Evolutionary conservation across 2,888 invertebrate species (phyloP).

Genomic region (Bibio marci): DNA sequence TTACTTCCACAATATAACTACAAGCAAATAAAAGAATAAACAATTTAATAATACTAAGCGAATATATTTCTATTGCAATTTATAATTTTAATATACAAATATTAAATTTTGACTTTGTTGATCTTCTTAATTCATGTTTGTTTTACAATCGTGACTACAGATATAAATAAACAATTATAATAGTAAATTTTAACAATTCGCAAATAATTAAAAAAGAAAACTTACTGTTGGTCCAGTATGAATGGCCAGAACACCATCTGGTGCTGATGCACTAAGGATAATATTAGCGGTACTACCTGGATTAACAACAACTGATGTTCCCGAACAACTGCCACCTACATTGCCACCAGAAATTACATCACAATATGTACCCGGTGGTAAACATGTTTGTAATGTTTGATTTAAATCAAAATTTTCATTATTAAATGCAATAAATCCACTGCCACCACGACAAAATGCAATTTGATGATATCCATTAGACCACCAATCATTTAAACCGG

Average conservation of each 20-base stretch:
- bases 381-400: constrained; percentile 38
- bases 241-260: constrained; percentile 44
- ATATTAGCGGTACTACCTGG: constrained; percentile 39
- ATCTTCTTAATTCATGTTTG: too few species aligned
- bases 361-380: constrained; percentile 65
- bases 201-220: not conserved
- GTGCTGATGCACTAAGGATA: constrained; percentile 32
- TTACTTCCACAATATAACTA: too few species aligned
- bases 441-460: constrained; percentile 61
- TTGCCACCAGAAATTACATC: constrained; percentile 64
- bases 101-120: too few species aligned
- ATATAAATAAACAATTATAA: too few species aligned
- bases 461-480: constrained; percentile 67
- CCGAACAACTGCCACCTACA: constrained; percentile 41
- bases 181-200: too few species aligned
- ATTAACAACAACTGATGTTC: constrained; percentile 42
- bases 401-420: constrained; percentile 42
- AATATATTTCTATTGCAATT: too few species aligned
- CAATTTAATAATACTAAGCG: too few species aligned
- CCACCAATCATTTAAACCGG: constrained; percentile 55
- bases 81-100: too few species aligned
- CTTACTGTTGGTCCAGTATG: constrained; percentile 22
- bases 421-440: constrained; percentile 63
- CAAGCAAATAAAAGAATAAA: too few species aligned
- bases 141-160: too few species aligned